Evolutionary conservation across 1,140 invertebrate genomes (phyloP), one percentile per base, ranked within the genome.

Genomic region (Trachymyrmex septentrionalis): DNA sequence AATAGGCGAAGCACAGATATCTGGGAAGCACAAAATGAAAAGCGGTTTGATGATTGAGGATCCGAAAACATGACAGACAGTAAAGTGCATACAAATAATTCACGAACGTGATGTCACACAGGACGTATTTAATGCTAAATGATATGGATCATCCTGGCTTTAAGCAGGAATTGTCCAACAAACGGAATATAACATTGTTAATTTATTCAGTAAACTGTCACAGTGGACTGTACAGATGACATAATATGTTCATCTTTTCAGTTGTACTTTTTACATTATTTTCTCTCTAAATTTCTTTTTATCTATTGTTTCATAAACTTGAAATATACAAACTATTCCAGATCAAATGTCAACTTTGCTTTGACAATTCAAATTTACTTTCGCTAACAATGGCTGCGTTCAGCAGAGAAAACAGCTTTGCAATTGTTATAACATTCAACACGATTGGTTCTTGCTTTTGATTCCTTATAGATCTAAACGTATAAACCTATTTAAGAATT

Each of bases 1-100:
- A 96, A 92, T 69, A 96, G 93, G 89, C 95, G 95, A 87, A 96
- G 92, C 12, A 96, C 96, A 86, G 96, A 96, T 85, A 96, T 94
- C 93, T 93, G 87, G 24, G 77, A 86, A 91, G 82, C 63, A 86
- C 59, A 90, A 87, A 64, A 86, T 61, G 53, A 84, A 86, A 67
- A 87, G 21, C 64, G 44, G 78, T 80, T 78, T 87, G 88, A 87
- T 84, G 38, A 84, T 75, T 72, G 38, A 82, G 72, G 66, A 63
- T 63, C 27, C 21, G 10, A 61, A 73, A 84, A 84, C 55, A 64
- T 73, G 1, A 14, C 69, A 50, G 14, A 84, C 69, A 75, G 30
- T 73, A 75, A 75, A 61, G 69, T 75, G 69, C 80, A 75, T n/a
- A 50, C 38, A 9, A 75, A 73, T 48, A 63, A 63, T 21, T 73